Conservation (phyloP, 1,140 invertebrate species). For the Onthophagus taurus region DNA sequence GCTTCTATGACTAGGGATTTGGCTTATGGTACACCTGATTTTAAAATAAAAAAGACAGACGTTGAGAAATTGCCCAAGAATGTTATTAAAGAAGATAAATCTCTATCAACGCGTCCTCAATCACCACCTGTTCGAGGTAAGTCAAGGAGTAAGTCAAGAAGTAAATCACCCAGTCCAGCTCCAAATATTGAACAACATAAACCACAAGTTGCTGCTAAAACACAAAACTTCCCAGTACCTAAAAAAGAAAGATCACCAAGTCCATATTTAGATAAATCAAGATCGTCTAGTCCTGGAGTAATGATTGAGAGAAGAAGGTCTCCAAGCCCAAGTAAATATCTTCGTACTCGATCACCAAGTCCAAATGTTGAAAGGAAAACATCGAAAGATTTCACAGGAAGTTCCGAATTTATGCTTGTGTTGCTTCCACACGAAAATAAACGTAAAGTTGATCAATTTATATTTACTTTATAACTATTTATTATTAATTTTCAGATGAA, state of each 20-base stretch:
- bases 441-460: conserved; percentile 35
- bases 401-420: conserved; percentile 72
- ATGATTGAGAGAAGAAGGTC: conserved; percentile 12
- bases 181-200: conserved; percentile 1
- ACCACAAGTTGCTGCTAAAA: too few species aligned
- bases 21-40: conserved; percentile 32
- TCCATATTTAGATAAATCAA: conserved; percentile 7
- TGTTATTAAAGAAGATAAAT: too few species aligned
- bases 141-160: too few species aligned
- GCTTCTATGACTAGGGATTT: conserved; percentile 30
- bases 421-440: conserved; percentile 54
- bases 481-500: background rate
- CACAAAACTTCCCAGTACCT: too few species aligned
- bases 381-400: conserved; percentile 36
- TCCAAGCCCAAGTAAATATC: conserved; percentile 9
- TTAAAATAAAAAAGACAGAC: conserved; percentile 29
- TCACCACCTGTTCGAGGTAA: too few species aligned
- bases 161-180: background rate
- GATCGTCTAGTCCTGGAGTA: conserved; percentile 1
- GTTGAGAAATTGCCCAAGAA: too few species aligned
- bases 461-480: conserved; percentile 1
- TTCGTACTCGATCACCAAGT: conserved; percentile 15
- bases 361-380: conserved; percentile 13
- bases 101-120: too few species aligned
- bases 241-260: conserved; percentile 18